A percentile compares a stretch with the other conserved stretches of the same genome.
Conservation (phyloP, 1,140 invertebrate genomes). For the Brachionus rotundiformis region DNA sequence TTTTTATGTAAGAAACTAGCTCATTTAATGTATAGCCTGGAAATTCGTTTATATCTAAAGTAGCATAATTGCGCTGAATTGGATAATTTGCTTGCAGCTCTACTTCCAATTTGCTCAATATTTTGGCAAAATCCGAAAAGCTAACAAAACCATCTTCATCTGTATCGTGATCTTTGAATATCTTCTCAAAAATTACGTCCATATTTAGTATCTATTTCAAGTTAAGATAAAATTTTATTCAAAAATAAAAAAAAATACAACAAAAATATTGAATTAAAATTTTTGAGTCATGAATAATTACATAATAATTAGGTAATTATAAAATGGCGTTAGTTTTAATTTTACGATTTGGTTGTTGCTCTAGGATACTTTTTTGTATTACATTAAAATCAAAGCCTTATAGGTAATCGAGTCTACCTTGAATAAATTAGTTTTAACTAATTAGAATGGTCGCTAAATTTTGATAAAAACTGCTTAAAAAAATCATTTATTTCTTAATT, state of each 20-base stretch:
- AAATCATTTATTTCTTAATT: no score
- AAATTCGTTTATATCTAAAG: neutral
- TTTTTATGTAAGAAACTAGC: neutral
- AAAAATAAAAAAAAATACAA: neutral
- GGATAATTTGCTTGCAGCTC: conserved; percentile 17
- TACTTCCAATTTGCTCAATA: neutral
- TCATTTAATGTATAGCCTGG: neutral
- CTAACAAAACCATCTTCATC: conserved; percentile 18
- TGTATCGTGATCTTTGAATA: neutral
- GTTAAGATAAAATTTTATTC: no score
- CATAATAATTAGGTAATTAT: neutral
- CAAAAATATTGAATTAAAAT: no score
- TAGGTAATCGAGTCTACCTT: no score
- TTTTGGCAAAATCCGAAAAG: conserved; percentile 33
- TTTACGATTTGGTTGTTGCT: neutral
- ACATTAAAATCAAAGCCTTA: neutral
- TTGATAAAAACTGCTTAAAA: no score
- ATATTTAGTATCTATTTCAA: no score
- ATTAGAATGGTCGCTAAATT: no score
- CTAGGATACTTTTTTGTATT: neutral
- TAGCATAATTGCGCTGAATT: conserved; percentile 6
- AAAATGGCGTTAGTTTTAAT: neutral
- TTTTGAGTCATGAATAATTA: neutral
- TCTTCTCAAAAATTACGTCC: neutral
- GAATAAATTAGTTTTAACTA: no score